Base-by-base conservation (phyloP, 92 coral and sea anemone species). In the Phenganax subtilis region DNA sequence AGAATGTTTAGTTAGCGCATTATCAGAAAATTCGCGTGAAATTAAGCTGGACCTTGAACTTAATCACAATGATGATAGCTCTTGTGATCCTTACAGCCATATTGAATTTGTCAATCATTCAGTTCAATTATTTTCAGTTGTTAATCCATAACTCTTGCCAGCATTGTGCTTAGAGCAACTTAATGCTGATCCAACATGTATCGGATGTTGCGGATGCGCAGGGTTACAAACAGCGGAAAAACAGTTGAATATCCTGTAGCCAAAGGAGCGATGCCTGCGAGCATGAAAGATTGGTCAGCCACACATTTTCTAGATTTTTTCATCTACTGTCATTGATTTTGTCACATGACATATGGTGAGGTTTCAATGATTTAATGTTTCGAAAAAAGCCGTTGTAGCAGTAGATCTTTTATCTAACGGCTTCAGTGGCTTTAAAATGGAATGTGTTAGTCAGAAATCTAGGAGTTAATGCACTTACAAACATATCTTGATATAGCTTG, bases 141-240 rank as follows among this genome's bases (percentile, higher is more conserved):
- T 12, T 64, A 64, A 64, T 64, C 70, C 70, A 30, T 64, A 6
- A 17, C 47, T 12, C 9, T 64, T 64, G 70, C 70, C 70, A 64
- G 37, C 70, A 64, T 64, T 64, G 70, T 64, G 47, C 30, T 20
- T 31, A 5, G 30, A 44, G 47, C 31, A 64, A 62, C 17, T 62
- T 62, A 62, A 64, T 64, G 70, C 70, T 64, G 70, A 64, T 7
- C 9, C 70, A 28, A 64, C 70, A 64, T 64, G 10, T 8, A 64
- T 64, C 70, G 70, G 70, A 64, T 64, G 70, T 37, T 37, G 47
- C 47, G 47, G 47, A 5, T 14, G 20, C 17, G 4, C n/a, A 5
- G 20, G 20, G 25, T 20, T 20, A 20, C 25, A 20, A 20, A 20
- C 25, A 20, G 25, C 17, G 20, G 17, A 59, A 10, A 59, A 10